Percentiles rank a stretch among this genome's conserved stretches.
Evolutionary conservation across 2,888 invertebrate genomes (phyloP).

Genomic region (Ischnus inquisitorius): DNA sequence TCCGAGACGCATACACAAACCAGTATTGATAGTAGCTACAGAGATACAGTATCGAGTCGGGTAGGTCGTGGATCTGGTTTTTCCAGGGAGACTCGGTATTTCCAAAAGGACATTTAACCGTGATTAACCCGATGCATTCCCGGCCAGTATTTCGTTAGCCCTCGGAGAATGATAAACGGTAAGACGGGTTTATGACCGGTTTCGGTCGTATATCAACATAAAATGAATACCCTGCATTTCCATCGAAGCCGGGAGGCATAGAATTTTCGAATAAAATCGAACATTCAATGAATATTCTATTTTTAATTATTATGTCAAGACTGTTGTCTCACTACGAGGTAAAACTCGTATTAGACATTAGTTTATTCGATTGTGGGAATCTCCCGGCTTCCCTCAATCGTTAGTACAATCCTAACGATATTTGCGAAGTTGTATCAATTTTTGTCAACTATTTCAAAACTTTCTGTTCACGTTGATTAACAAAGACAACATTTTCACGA

Average conservation of each 20-base stretch:
- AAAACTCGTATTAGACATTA: too few species aligned
- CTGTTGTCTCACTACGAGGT: too few species aligned
- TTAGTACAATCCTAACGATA: too few species aligned
- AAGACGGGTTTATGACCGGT: slow-evolving; percentile 21
- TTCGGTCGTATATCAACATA: slow-evolving; percentile 12
- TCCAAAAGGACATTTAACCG: slow-evolving; percentile 12
- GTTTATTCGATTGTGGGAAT: too few species aligned
- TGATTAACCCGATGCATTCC: slow-evolving; percentile 13
- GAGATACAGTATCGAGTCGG: neutral
- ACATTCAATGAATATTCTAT: too few species aligned
- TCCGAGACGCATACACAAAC: too few species aligned
- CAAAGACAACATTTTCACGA: too few species aligned
- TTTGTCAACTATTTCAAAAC: too few species aligned
- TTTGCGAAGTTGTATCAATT: too few species aligned
- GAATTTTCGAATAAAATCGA: neutral
- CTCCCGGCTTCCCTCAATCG: too few species aligned
- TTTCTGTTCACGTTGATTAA: too few species aligned
- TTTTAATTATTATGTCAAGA: too few species aligned
- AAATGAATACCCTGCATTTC: slow-evolving; percentile 2
- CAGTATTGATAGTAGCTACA: slow-evolving; percentile 13
- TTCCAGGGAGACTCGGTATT: slow-evolving; percentile 40
- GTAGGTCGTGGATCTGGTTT: slow-evolving; percentile 1
- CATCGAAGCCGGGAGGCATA: neutral
- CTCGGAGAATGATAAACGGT: slow-evolving; percentile 19
- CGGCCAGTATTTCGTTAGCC: neutral